Evolutionary conservation across 2,797 vertebrate species (phyloP), one percentile per base, ranked within the genome.

Genomic region (Discoglossus pictus): DNA sequence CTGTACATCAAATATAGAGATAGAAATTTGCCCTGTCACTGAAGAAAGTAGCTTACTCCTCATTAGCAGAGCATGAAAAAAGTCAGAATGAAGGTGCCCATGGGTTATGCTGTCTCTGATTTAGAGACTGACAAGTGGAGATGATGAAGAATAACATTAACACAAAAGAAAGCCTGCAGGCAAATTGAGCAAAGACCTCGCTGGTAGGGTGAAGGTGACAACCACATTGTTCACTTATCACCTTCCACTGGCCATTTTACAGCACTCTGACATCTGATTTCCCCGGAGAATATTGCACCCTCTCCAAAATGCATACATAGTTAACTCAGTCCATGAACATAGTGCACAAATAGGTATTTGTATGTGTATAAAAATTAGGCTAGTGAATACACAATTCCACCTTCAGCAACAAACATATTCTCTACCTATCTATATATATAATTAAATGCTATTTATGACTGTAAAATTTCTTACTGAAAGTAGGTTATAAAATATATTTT

Each of bases 251-350:
- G 61, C 61, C 68, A 63, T 64, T 50, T 59, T 64, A 48, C 34
- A 55, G 40, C 53, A 65, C 43, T 51, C 53, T 71, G 61, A 64
- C 68, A 71, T 71, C 27, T 71, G 52, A 71, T 71, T 71, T 71
- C 68, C 53, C 46, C 25, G 72, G 76, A 79, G 77, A 67, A 48
- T 71, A 63, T 65, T 62, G 67, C 72, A 76, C 61, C 59, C 62
- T 54, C 69, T 63, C 38, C 56, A 64, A 74, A 66, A 13, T 35
- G 9, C 61, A 74, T 75, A 51, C 21, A 74, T 61, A 64, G 52
- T 54, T 60, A 44, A 55, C 76, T 62, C 46, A 75, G 68, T 16
- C 40, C 12, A 75, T 65, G 31, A 68, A 61, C 68, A 52, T 81
- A 80, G 80, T 61, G 16, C 62, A 25, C 61, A 66, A 24, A 55